These are phyloP conservation scores for Tipula helvola DNA, from an alignment of 2,888 invertebrate species.

Conservation along the genomic window DNA sequence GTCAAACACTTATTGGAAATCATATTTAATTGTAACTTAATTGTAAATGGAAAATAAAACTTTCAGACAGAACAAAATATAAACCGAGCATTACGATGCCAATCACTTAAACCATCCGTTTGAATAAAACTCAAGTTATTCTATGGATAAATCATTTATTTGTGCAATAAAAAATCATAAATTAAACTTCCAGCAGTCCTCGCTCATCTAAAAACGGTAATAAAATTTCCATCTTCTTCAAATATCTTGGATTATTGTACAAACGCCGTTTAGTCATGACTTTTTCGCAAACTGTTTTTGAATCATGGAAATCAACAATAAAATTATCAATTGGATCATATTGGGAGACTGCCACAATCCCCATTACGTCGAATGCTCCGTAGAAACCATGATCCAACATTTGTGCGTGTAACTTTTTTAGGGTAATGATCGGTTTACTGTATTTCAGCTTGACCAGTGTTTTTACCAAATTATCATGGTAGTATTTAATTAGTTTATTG, in stretches of 20 bases:
- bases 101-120: no score
- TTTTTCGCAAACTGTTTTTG: background rate
- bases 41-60: no score
- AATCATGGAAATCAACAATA: background rate
- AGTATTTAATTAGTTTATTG: conserved; percentile 12
- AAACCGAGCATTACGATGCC: no score
- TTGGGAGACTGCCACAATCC: background rate
- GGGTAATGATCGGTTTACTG: background rate
- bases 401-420: background rate
- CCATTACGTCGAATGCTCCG: background rate
- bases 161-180: background rate
- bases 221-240: background rate
- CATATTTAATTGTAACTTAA: no score
- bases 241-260: background rate
- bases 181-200: background rate
- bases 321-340: background rate
- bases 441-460: conserved; percentile 7
- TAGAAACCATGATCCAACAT: background rate
- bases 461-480: conserved; percentile 6
- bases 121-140: no score
- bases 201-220: conserved; percentile 1
- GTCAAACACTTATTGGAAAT: no score
- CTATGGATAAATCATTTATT: background rate
- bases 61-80: no score
- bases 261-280: background rate